A percentile compares a stretch with the other conserved stretches of the same genome.
Conservation (phyloP, 2,797 vertebrate genomes). For the Danio kyathit region DNA sequence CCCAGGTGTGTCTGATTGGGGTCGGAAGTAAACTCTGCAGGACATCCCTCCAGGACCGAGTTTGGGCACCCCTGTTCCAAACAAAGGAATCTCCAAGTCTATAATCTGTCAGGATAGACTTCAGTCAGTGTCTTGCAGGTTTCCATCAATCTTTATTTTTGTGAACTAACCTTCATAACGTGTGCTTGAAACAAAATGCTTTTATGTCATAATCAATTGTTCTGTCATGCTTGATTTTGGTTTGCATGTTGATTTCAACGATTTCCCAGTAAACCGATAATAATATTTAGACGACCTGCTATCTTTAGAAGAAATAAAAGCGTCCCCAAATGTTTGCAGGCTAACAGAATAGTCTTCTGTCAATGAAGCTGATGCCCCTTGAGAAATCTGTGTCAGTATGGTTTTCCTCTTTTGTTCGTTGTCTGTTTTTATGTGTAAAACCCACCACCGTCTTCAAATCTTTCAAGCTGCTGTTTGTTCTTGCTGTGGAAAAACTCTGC, state of each 20-base stretch:
- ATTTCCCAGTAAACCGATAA: slow-evolving; percentile 36
- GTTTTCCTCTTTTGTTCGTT: slow-evolving; percentile 49
- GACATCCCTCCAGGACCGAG: no score
- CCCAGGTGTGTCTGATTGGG: no score
- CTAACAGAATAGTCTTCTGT: slow-evolving; percentile 25
- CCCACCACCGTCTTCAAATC: slow-evolving; percentile 36
- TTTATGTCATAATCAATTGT: slow-evolving; percentile 71
- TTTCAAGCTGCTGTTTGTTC: slow-evolving; percentile 50
- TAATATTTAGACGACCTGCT: slow-evolving; percentile 40
- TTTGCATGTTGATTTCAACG: slow-evolving; percentile 57
- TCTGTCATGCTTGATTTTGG: slow-evolving; percentile 72
- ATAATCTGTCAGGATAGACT: slow-evolving; percentile 48
- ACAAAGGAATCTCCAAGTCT: slow-evolving; percentile 25
- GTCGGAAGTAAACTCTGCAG: no score
- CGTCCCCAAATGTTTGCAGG: slow-evolving; percentile 32
- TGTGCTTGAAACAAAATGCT: slow-evolving; percentile 72
- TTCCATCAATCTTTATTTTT: slow-evolving; percentile 68
- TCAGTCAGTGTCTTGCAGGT: slow-evolving; percentile 54
- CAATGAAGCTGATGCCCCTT: slow-evolving; percentile 30
- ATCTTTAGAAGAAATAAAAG: slow-evolving; percentile 40
- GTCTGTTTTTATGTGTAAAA: slow-evolving; percentile 47
- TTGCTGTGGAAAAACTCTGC: slow-evolving; percentile 48
- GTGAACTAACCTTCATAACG: slow-evolving; percentile 74
- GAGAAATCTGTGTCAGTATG: slow-evolving; percentile 24
- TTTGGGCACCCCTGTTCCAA: not conserved